Evolutionary conservation across 2,888 invertebrate genomes (phyloP), one percentile per base, ranked within the genome.

Genomic region (Aphidoletes aphidimyza): DNA sequence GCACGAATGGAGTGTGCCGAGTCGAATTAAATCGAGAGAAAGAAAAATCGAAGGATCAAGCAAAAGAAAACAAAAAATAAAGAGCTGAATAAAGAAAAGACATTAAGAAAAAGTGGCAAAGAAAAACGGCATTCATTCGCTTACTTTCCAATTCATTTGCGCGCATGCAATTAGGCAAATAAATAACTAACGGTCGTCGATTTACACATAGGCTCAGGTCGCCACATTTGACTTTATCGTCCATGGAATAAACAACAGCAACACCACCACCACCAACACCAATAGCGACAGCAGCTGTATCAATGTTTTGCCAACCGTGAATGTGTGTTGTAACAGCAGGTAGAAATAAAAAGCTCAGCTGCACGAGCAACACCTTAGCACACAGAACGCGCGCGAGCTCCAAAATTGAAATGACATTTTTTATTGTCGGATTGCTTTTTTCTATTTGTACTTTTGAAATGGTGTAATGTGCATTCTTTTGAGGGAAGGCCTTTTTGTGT

Each of bases 361-460:
- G 26, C 3, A 26, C 3, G 1, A 81, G 37, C 37, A 81, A 81
- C 81, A 81, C 81, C 81, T 81, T 81, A 1, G 19, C 37, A 81
- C 81, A 81, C 37, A 81, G 26, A 37, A 37, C 69, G 69, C 6
- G n/a, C n/a, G n/a, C n/a, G n/a, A n/a, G n/a, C n/a, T n/a, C n/a
- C 30, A 69, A 81, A 81, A 81, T 81, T 81, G 81, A 81, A 81
- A 81, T 81, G 81, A 37, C 81, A 81, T 81, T 37, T 81, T 81
- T 81, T 81, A 81, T 81, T 81, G 81, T 81, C 37, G 81, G 14
- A 81, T 69, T 14, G 69, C 81, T 37, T 81, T 81, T 81, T 37
- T 22, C 81, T 36, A 37, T 78, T 78, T 36, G 5, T 34, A 6
- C n/a, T 81, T 54, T 26, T 69, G 69, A 69, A 69, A 54, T 54